Conservation (phyloP, 2,113 vertebrate species). For the Notechis scutatus region DNA sequence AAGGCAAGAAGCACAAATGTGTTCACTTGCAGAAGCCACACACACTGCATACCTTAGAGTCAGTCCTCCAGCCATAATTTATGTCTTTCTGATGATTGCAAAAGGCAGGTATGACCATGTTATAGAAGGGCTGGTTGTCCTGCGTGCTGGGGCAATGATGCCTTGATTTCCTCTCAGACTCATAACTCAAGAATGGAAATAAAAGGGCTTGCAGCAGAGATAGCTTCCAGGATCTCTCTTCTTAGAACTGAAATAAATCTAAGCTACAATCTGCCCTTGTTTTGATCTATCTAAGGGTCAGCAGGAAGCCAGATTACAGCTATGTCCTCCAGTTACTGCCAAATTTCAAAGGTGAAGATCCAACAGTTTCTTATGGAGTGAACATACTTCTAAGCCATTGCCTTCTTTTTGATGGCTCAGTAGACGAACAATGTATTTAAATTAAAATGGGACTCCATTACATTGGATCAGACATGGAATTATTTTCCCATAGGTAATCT, state of each 20-base stretch:
- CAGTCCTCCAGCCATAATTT: not conserved
- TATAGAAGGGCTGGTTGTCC: not conserved
- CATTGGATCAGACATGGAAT: slow-evolving; percentile 62
- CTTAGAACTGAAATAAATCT: slow-evolving; percentile 19
- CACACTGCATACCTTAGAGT: not conserved
- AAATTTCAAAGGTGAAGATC: slow-evolving; percentile 31
- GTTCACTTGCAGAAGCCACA: not conserved
- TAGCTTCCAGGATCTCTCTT: not conserved
- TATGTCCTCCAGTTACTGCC: not conserved
- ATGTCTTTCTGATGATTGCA: not conserved
- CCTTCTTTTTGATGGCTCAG: slow-evolving; percentile 54
- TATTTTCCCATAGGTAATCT: slow-evolving; percentile 71
- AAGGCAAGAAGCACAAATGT: not conserved
- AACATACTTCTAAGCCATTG: slow-evolving; percentile 42
- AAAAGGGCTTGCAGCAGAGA: slow-evolving; percentile 10
- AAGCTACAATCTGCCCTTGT: not conserved
- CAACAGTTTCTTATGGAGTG: slow-evolving; percentile 35
- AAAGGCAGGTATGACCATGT: not conserved
- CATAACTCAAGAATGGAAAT: slow-evolving; percentile 21
- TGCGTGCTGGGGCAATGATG: slow-evolving; percentile 1
- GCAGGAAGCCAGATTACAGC: slow-evolving; percentile 17
- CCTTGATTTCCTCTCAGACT: not conserved
- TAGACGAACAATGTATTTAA: slow-evolving; percentile 66
- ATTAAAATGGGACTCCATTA: slow-evolving; percentile 70
- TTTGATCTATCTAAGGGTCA: slow-evolving; percentile 1